phyloP scores from a whole-genome alignment of 2,113 vertebrate species.

The Pseudopodoces humilis region DNA sequence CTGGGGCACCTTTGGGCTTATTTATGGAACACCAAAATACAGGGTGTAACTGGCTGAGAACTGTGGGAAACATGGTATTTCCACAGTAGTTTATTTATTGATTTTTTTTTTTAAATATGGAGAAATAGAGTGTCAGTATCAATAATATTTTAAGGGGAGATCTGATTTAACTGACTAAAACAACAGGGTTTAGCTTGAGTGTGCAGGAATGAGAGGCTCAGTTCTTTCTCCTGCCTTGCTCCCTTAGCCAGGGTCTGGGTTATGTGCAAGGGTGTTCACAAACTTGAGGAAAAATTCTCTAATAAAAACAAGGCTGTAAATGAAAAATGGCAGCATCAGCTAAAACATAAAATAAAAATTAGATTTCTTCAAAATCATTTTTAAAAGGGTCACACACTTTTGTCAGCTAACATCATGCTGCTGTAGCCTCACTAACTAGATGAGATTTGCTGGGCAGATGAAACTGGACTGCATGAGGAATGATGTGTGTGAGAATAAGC shows the following conservation, averaged over 20 bases:
- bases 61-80: not conserved
- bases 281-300: not conserved
- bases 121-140: not conserved
- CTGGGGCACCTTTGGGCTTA: not conserved
- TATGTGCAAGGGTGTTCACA: fast-evolving
- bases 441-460: not conserved
- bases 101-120: not conserved
- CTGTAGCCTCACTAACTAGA: not conserved
- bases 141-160: not conserved
- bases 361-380: not conserved
- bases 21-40: not conserved
- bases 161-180: not conserved
- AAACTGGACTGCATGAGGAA: not conserved
- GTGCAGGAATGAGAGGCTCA: not conserved
- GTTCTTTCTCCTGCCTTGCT: not conserved
- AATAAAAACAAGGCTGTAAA: not conserved
- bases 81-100: not conserved
- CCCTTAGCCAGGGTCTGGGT: not conserved
- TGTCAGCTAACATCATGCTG: not conserved
- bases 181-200: not conserved
- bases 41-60: not conserved
- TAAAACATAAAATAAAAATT: not conserved
- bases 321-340: not conserved
- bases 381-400: not conserved
- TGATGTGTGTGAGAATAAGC: not conserved